Evolutionary conservation across 2,888 invertebrate genomes (phyloP).

Genomic region (Pinctada fucata): DNA sequence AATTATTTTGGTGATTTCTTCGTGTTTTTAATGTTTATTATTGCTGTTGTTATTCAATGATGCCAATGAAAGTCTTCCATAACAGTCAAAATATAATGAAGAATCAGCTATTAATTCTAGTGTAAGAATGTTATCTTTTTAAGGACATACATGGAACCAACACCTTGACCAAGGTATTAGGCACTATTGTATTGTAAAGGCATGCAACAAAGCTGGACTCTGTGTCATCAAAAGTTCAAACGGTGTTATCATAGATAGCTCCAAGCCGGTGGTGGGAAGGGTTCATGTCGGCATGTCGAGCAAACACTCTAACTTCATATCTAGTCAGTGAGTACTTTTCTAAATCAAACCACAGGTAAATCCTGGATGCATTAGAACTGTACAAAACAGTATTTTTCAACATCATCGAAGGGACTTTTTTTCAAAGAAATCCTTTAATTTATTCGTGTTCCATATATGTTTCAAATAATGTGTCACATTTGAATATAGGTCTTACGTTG

Average conservation of each 20-base stretch:
- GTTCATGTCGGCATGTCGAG: neutral
- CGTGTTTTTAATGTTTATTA: no score
- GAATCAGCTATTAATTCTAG: no score
- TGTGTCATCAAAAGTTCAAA: neutral
- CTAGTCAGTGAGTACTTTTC: neutral
- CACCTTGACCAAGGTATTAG: no score
- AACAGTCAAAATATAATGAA: no score
- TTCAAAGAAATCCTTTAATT: neutral
- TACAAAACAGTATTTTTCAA: neutral
- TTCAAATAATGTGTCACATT: neutral
- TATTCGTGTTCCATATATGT: neutral
- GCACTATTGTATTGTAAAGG: neutral
- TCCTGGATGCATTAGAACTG: no score
- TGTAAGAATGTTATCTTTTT: no score
- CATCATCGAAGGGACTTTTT: neutral
- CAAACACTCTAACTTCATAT: neutral
- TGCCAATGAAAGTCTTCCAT: no score
- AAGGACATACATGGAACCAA: no score
- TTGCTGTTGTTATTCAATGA: no score
- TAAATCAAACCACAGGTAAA: no score
- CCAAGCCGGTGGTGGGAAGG: neutral
- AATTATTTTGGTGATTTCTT: no score
- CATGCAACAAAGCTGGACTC: neutral
- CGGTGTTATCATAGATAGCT: neutral
- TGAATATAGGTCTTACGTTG: slow-evolving; percentile 29